These are phyloP conservation scores for Oryzias sinensis DNA, from an alignment of 2,797 vertebrate species.

Conservation along the genomic window DNA sequence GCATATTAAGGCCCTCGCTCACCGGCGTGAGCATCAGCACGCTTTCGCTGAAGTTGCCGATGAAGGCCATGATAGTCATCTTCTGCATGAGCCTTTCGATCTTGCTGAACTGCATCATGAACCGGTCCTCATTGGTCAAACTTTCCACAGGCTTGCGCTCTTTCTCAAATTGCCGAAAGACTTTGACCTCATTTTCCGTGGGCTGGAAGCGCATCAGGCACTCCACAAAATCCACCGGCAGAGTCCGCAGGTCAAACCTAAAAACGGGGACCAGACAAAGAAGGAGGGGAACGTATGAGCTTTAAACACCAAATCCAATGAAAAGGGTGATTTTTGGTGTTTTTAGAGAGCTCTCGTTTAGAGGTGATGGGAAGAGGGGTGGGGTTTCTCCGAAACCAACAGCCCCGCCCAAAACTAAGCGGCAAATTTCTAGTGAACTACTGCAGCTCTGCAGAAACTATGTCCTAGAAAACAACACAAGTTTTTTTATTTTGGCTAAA, in stretches of 20 bases:
- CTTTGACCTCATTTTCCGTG: slow-evolving; percentile 90
- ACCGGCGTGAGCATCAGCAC: slow-evolving; percentile 96
- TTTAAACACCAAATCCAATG: no score
- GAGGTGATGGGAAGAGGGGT: no score
- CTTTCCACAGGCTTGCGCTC: slow-evolving; percentile 93
- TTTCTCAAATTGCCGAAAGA: slow-evolving; percentile 92
- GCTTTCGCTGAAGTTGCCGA: slow-evolving; percentile 93
- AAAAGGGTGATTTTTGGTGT: no score
- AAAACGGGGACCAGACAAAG: neutral
- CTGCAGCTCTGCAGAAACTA: no score
- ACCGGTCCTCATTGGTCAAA: slow-evolving; percentile 92
- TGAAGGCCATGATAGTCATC: slow-evolving; percentile 98
- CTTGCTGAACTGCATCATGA: slow-evolving; percentile 99
- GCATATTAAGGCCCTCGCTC: slow-evolving; percentile 21
- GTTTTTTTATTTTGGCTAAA: no score
- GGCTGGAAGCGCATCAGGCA: slow-evolving; percentile 96
- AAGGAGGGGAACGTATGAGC: no score
- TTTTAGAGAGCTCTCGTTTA: no score
- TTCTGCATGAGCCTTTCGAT: slow-evolving; percentile 97
- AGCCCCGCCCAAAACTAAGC: no score
- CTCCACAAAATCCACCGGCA: slow-evolving; percentile 95
- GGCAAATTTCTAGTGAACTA: no score
- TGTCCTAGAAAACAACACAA: no score
- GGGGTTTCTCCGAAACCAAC: no score
- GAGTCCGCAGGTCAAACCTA: slow-evolving; percentile 91